Base-by-base conservation (phyloP, 1,140 invertebrate genomes). In the Cylas formicarius region DNA sequence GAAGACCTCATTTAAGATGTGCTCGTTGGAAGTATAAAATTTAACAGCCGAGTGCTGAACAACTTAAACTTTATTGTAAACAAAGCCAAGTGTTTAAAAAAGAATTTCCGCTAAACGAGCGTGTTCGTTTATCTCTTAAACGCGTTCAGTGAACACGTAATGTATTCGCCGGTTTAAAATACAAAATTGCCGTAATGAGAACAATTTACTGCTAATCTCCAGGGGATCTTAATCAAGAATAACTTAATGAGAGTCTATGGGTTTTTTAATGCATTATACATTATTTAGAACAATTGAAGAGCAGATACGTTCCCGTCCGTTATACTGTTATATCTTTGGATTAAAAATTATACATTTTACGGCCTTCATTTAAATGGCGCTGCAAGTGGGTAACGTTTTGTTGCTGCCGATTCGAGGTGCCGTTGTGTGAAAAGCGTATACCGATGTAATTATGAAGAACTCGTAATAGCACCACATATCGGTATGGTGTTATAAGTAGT, bases 171-270 rank as follows among this genome's bases (percentile, higher is more conserved):
- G 45, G 56, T 63, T 65, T 61, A 64, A 66, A 65, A 63, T 65
- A 66, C 64, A 66, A 66, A 66, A 66, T 66, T 66, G 64, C 62
- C 51, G 52, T 66, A 66, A 66, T 66, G 62, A 65, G 62, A 65
- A 66, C 64, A 64, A 66, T 66, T 66, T 65, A 66, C 59, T 62
- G 64, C 62, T 66, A 66, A 66, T 66, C 64, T 62, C 61, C 56
- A 48, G 53, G 48, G 58, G 61, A 66, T 66, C 64, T 66, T 63
- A 62, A 66, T 65, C 64, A 61, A 62, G 58, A 64, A 64, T 63
- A 64, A 63, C 42, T 63, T 66, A 66, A 66, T 65, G 63, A 66
- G 62, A 18, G 53, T 56, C 49, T 45, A 51, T 49, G 50, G 44
- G n/a, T 41, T 55, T 60, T 60, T 61, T 54, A 55, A 56, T 55